A percentile compares a stretch with the other conserved stretches of the same genome.
Conservation (phyloP, 2,888 invertebrate genomes). For the Schrankia costaestrigalis region DNA sequence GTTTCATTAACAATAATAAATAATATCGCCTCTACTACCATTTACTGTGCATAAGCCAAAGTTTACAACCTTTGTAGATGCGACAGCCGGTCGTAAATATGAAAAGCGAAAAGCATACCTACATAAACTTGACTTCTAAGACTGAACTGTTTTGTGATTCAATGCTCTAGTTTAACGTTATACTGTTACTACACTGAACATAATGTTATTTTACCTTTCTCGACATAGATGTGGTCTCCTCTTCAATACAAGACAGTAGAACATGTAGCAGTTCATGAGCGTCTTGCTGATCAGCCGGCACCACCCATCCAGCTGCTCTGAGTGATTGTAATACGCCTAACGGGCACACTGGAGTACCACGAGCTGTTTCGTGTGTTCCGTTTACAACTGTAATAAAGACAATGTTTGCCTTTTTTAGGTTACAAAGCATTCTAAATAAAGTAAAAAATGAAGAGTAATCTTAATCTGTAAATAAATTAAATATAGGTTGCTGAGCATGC, state of each 20-base stretch:
- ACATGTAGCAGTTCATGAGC: slow-evolving; percentile 96
- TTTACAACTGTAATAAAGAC: slow-evolving; percentile 81
- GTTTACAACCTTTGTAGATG: no score
- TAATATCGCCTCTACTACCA: no score
- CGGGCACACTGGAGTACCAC: slow-evolving; percentile 79
- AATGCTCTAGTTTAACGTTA: no score
- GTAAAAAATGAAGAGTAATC: no score
- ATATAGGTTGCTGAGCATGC: no score
- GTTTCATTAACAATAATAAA: no score
- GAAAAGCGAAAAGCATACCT: no score
- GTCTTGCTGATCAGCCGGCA: slow-evolving; percentile 95
- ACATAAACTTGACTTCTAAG: not conserved
- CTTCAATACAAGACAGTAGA: slow-evolving; percentile 92
- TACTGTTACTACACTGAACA: not conserved
- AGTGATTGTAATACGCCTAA: slow-evolving; percentile 86
- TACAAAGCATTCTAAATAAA: not conserved
- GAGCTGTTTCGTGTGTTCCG: slow-evolving; percentile 85
- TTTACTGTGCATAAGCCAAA: no score
- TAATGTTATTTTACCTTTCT: slow-evolving; percentile 69
- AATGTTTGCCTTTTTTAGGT: not conserved
- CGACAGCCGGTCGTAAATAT: no score
- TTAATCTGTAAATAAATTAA: no score
- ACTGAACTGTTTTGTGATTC: no score
- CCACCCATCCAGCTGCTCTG: slow-evolving; percentile 90
- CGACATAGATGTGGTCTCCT: slow-evolving; percentile 85